phyloP scores from a whole-genome alignment of 1,140 invertebrate genomes.

The Cheumatopsyche charites region DNA sequence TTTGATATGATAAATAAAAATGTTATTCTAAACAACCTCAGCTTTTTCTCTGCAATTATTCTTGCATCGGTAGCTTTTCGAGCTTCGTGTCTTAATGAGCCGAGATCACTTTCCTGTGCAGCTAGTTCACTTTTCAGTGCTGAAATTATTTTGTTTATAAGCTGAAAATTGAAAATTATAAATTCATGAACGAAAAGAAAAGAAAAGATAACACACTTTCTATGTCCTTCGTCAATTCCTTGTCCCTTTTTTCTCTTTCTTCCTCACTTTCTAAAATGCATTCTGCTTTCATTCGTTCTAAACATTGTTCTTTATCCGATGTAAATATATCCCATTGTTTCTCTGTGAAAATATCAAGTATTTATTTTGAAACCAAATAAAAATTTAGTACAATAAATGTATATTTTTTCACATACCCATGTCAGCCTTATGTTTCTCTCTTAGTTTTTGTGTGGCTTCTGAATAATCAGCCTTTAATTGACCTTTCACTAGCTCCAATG shows the following conservation, averaged over 20 bases:
- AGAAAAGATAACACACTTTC: constrained; percentile 50
- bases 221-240: constrained; percentile 56
- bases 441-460: constrained; percentile 56
- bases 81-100: constrained; percentile 32
- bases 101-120: constrained; percentile 30
- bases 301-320: constrained; percentile 58
- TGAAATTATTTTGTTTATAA: constrained; percentile 23
- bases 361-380: neutral
- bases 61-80: constrained; percentile 42
- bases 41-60: constrained; percentile 37
- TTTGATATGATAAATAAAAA: neutral
- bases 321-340: constrained; percentile 61
- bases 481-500: constrained; percentile 54
- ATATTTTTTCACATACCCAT: constrained; percentile 54
- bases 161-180: neutral
- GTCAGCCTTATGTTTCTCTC: constrained; percentile 58
- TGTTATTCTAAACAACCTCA: constrained; percentile 35
- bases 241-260: constrained; percentile 58
- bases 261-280: constrained; percentile 60
- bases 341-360: constrained; percentile 50
- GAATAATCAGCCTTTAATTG: constrained; percentile 56
- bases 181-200: neutral
- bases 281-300: constrained; percentile 59
- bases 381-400: neutral
- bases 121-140: constrained; percentile 41